phyloP scores from a whole-genome alignment of 2,113 vertebrate species.

The Oncorhynchus kisutch region DNA sequence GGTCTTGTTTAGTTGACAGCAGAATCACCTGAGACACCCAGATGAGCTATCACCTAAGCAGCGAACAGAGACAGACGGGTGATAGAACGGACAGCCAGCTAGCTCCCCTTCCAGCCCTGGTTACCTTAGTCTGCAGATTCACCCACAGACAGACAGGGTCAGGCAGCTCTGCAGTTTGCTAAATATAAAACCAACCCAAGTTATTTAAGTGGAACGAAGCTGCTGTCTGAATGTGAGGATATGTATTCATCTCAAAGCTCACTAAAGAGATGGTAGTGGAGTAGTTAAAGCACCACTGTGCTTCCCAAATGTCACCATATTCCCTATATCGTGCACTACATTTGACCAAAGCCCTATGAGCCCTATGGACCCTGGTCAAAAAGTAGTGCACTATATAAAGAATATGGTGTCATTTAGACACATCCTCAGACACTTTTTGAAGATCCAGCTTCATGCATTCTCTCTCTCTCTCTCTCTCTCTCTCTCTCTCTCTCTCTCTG shows the following conservation, averaged over 20 bases:
- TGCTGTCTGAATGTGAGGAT: neutral
- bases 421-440: neutral
- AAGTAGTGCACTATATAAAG: neutral
- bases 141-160: constrained; percentile 2
- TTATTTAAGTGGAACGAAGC: neutral
- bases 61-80: neutral
- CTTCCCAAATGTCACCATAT: no score
- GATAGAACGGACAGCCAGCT: neutral
- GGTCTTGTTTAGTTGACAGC: constrained; percentile 20
- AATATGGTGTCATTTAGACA: neutral
- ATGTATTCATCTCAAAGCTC: constrained; percentile 3
- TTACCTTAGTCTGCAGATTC: neutral
- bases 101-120: no score
- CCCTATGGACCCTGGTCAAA: neutral
- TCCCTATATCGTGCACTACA: no score
- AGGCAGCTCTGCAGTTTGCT: neutral
- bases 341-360: no score
- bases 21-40: neutral
- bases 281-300: neutral
- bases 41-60: neutral
- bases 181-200: neutral
- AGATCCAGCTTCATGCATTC: neutral
- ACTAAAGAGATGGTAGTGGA: neutral
- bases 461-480: no score
- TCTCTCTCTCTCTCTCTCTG: neutral